phyloP scores from a whole-genome alignment of 1,140 invertebrate species.

The Trichomalopsis sarcophagae region DNA sequence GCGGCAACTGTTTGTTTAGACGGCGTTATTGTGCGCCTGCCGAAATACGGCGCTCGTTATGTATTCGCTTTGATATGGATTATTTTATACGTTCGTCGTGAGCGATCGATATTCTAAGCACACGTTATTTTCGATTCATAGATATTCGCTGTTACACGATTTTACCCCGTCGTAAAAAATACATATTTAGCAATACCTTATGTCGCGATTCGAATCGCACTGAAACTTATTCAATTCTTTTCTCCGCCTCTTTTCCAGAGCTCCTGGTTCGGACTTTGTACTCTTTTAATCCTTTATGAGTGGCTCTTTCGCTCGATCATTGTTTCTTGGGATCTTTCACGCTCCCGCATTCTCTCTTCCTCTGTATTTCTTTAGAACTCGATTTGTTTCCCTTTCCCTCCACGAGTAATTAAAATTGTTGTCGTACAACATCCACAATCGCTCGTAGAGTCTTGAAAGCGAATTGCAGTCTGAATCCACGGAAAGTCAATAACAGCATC shows the following conservation, averaged over 20 bases:
- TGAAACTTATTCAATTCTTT: background rate
- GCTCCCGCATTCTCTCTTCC: background rate
- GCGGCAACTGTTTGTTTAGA: background rate
- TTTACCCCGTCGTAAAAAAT: too few relatives aligned
- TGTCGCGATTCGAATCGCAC: too few relatives aligned
- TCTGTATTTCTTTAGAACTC: background rate
- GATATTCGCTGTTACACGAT: too few relatives aligned
- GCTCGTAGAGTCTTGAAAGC: too few relatives aligned
- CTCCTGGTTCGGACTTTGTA: conserved; percentile 20
- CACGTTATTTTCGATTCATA: too few relatives aligned
- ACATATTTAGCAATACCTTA: background rate
- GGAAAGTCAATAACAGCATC: too few relatives aligned
- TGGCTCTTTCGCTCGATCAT: conserved; percentile 50
- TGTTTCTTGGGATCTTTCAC: background rate
- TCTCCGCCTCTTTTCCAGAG: background rate
- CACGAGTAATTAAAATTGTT: too few relatives aligned
- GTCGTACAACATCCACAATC: too few relatives aligned
- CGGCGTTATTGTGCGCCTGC: background rate
- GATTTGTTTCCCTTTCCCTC: background rate
- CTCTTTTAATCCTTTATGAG: conserved; percentile 53
- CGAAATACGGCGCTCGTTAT: background rate
- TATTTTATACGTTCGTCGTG: too few relatives aligned
- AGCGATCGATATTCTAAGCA: too few relatives aligned
- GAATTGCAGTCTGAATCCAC: too few relatives aligned
- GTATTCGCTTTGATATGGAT: too few relatives aligned